Evolutionary conservation across 2,888 invertebrate genomes (phyloP).

Genomic region (Crepidodera aurea): DNA sequence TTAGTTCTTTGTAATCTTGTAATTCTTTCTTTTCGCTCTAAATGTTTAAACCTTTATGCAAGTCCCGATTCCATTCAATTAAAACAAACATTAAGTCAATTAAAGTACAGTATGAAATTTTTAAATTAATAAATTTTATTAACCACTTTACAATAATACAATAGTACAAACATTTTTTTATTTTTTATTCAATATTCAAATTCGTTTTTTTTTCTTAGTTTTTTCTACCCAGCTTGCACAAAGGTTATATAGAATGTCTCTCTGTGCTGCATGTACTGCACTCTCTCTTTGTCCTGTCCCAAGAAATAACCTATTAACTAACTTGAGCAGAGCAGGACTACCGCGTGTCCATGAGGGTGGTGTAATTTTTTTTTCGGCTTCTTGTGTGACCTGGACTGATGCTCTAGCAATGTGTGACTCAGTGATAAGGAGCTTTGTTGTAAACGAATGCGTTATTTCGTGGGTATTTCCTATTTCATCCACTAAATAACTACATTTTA

Average conservation of each 20-base stretch:
- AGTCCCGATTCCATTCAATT: slow-evolving; percentile 5
- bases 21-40: slow-evolving; percentile 47
- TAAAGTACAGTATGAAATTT: too few species aligned
- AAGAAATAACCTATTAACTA: slow-evolving; percentile 29
- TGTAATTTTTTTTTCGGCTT: slow-evolving; percentile 32
- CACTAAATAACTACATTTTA: slow-evolving; percentile 11
- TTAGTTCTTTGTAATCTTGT: slow-evolving; percentile 43
- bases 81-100: too few species aligned
- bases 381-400: slow-evolving; percentile 4
- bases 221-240: slow-evolving; percentile 42
- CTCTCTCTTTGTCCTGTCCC: slow-evolving; percentile 51
- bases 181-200: too few species aligned
- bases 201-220: too few species aligned
- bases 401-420: slow-evolving; percentile 20
- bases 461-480: slow-evolving; percentile 1
- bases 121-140: too few species aligned
- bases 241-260: slow-evolving; percentile 48
- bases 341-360: slow-evolving; percentile 46
- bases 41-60: slow-evolving; percentile 46
- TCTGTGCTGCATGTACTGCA: slow-evolving; percentile 58
- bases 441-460: slow-evolving; percentile 10
- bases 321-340: slow-evolving; percentile 53
- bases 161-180: too few species aligned
- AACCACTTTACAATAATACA: too few species aligned
- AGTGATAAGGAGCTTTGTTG: slow-evolving; percentile 18